Evolutionary conservation across 2,888 invertebrate species (phyloP).

Genomic region (Tetragonisca angustula): DNA sequence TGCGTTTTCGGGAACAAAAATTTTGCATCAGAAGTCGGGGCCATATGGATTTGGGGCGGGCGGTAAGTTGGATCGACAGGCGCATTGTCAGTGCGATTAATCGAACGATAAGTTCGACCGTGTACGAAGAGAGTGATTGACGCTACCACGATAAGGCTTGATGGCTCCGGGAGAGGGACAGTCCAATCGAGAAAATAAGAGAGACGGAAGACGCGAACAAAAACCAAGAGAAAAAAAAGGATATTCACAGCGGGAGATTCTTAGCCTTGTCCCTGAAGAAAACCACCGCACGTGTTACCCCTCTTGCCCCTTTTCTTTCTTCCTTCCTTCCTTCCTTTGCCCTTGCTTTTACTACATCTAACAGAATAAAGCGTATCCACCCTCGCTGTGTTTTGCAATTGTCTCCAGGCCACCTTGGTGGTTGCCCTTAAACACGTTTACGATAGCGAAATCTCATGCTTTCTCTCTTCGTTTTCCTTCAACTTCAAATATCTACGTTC

Average conservation of each 20-base stretch:
- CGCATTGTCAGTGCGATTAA: slow-evolving; percentile 78
- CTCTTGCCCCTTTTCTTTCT: slow-evolving; percentile 11
- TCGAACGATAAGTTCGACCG: slow-evolving; percentile 77
- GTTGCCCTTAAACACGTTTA: slow-evolving; percentile 13
- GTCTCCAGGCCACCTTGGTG: slow-evolving; percentile 2
- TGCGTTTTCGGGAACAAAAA: slow-evolving; percentile 48
- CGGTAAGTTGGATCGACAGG: slow-evolving; percentile 76
- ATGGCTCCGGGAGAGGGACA: slow-evolving; percentile 64
- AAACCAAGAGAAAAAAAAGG: slow-evolving; percentile 58
- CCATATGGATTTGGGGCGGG: slow-evolving; percentile 61
- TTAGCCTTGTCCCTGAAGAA: slow-evolving; percentile 60
- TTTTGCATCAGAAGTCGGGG: slow-evolving; percentile 59
- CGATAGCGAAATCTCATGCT: neutral
- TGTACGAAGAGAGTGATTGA: slow-evolving; percentile 75
- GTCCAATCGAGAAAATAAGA: slow-evolving; percentile 60
- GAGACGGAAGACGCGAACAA: slow-evolving; percentile 54
- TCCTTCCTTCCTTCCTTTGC: slow-evolving; percentile 7
- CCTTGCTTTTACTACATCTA: slow-evolving; percentile 11
- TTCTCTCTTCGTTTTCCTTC: neutral
- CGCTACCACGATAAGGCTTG: slow-evolving; percentile 77
- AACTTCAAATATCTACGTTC: neutral
- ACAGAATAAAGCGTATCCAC: slow-evolving; percentile 55
- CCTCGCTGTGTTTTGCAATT: slow-evolving; percentile 35
- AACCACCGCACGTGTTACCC: slow-evolving; percentile 35
- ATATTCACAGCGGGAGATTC: slow-evolving; percentile 48